Evolutionary conservation across 2,797 vertebrate genomes (phyloP).

Genomic region (Ctenosaura bakeri): DNA sequence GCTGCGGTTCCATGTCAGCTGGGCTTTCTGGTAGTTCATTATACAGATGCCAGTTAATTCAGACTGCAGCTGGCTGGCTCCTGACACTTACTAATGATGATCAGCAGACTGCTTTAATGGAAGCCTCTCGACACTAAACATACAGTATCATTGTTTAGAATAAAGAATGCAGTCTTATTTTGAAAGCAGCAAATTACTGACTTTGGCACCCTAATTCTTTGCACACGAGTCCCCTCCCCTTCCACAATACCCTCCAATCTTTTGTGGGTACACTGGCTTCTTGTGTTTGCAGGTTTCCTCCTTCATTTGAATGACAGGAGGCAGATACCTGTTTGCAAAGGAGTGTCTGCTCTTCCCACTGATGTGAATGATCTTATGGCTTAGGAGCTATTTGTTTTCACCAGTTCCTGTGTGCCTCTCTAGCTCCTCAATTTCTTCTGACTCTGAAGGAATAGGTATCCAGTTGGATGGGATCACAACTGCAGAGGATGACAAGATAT

Average conservation of each 20-base stretch:
- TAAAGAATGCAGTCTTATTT: slow-evolving; percentile 55
- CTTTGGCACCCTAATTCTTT: not conserved
- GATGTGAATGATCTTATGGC: not conserved
- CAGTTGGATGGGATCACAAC: not conserved
- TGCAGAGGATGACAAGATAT: too few relatives aligned
- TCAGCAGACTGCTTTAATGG: slow-evolving; percentile 67
- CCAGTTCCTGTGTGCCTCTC: not conserved
- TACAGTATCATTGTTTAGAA: slow-evolving; percentile 55
- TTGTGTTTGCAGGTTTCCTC: not conserved
- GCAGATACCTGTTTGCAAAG: not conserved
- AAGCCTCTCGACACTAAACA: slow-evolving; percentile 48
- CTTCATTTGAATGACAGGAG: not conserved
- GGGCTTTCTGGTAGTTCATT: slow-evolving; percentile 71
- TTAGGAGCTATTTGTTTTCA: too few relatives aligned
- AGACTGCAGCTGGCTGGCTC: slow-evolving; percentile 72
- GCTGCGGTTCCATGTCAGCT: slow-evolving; percentile 65
- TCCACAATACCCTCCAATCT: not conserved
- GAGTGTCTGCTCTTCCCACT: not conserved
- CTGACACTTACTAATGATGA: slow-evolving; percentile 66
- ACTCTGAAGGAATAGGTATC: not conserved
- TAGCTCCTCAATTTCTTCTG: not conserved
- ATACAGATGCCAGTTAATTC: slow-evolving; percentile 70
- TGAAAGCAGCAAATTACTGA: slow-evolving; percentile 50
- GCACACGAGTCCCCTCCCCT: not conserved
- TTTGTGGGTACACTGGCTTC: not conserved